Evolutionary conservation across 2,888 invertebrate species (phyloP).

Genomic region (Bedellia somnulentella): DNA sequence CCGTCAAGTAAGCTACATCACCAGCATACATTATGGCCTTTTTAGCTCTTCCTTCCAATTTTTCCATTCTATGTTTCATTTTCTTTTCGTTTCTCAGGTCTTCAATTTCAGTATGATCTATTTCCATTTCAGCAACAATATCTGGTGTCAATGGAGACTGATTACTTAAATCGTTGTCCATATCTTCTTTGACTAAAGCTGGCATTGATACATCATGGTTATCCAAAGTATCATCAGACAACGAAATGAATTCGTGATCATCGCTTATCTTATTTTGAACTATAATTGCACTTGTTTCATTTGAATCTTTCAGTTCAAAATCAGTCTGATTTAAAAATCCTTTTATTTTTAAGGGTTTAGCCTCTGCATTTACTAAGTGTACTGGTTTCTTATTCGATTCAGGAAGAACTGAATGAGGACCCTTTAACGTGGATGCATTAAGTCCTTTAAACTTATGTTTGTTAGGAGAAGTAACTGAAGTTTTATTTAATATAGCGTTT

Average conservation of each 20-base stretch:
- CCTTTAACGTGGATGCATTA: too few species aligned
- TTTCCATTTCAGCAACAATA: constrained; percentile 38
- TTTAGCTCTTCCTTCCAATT: constrained; percentile 42
- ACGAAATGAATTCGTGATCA: constrained; percentile 22
- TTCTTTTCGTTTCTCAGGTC: too few species aligned
- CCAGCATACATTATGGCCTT: constrained; percentile 53
- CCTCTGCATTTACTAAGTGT: constrained; percentile 20
- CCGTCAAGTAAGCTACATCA: constrained; percentile 48
- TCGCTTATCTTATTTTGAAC: constrained; percentile 30
- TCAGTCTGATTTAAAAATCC: too few species aligned
- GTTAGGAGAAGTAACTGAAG: too few species aligned
- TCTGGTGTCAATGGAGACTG: constrained; percentile 30
- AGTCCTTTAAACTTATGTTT: too few species aligned
- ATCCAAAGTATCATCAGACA: constrained; percentile 20
- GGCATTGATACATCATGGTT: constrained; percentile 27
- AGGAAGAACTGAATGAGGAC: constrained; percentile 34
- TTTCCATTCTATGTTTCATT: constrained; percentile 36
- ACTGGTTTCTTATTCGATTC: too few species aligned
- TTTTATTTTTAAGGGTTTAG: constrained; percentile 14
- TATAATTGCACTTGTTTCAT: constrained; percentile 28
- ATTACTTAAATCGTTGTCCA: constrained; percentile 29
- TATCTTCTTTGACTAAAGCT: constrained; percentile 35
- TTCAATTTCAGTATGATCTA: too few species aligned
- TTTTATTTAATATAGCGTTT: constrained; percentile 32
- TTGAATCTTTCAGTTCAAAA: constrained; percentile 39